Conservation (phyloP, 2,113 vertebrate genomes). For the Clarias gariepinus region DNA sequence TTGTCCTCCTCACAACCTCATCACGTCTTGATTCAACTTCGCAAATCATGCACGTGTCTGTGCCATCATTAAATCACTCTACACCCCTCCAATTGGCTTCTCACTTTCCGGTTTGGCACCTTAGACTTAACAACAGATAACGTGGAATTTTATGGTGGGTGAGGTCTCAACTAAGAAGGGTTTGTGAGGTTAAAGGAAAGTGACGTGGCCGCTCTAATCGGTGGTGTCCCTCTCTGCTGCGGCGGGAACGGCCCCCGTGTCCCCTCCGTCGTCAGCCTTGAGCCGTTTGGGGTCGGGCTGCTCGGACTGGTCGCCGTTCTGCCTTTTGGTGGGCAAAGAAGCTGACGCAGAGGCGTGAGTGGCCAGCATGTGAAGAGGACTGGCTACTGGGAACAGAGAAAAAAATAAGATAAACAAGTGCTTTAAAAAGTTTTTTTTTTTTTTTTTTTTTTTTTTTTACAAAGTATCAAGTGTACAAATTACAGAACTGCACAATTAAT, state of each 20-base stretch:
- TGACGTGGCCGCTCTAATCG: conserved; percentile 74
- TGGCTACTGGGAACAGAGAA: conserved; percentile 76
- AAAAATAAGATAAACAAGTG: neutral
- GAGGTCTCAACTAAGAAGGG: conserved; percentile 52
- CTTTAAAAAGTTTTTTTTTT: no score
- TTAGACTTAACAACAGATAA: conserved; percentile 69
- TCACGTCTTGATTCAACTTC: neutral
- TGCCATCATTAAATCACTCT: conserved; percentile 62
- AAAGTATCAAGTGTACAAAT: no score
- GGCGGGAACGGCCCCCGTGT: conserved; percentile 72
- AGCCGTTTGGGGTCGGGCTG: conserved; percentile 83
- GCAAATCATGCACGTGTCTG: conserved; percentile 24
- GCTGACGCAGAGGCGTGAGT: conserved; percentile 92
- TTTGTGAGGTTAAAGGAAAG: conserved; percentile 54
- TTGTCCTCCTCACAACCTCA: conserved; percentile 13
- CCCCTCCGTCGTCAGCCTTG: conserved; percentile 80
- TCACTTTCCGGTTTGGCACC: conserved; percentile 90
- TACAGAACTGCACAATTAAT: no score
- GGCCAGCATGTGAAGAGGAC: conserved; percentile 91
- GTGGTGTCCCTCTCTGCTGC: conserved; percentile 76
- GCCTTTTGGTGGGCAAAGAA: conserved; percentile 93
- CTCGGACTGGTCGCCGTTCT: conserved; percentile 82
- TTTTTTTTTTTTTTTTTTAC: no score
- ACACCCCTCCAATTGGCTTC: conserved; percentile 64
- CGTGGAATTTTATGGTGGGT: conserved; percentile 46